Evolutionary conservation across 2,797 vertebrate genomes (phyloP), one percentile per base, ranked within the genome.

Genomic region (Caiman crocodilus): DNA sequence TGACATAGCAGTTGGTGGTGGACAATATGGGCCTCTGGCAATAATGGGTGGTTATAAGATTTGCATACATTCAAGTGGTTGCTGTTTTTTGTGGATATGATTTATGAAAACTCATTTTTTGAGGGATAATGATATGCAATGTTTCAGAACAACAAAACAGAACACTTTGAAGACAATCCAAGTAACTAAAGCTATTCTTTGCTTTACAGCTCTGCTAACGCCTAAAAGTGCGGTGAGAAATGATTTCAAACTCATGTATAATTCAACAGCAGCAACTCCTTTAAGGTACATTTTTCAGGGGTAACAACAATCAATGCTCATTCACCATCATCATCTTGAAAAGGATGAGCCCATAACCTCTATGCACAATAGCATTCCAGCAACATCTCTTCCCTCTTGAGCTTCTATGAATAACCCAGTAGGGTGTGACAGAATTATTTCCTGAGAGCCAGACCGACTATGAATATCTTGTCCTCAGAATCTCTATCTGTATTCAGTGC

Each of bases 111-210:
- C 11, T 17, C 82, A 30, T 74, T 92, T 79, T 79, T 87, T 78
- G 18, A 76, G 81, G 21, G 58, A 28, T 73, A 55, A 87, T 79
- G 32, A 75, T 80, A 16, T 23, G 60, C 75, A 11, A 67, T 57
- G 77, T 94, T 94, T 83, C 87, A 90, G 94, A 90, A 93, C 88
- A 91, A 78, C 56, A 28, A 88, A 76, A 89, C 91, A 84, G 83
- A 90, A 75, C 69, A 11, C 14, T 84, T 64, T 35, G 90, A 89
- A 92, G 79, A 87, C 75, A 90, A 76, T 87, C 69, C 67, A 55
- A 83, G 92, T 79, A 57, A 56, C 67, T 4, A 35, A 4, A 67
- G n/a, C 63, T 60, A 21, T 35, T 32, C 71, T 67, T 82, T 60
- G 82, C 91, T 60, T 21, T 79, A 80, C 84, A 28, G 35, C 74